phyloP scores from a whole-genome alignment of 2,888 invertebrate genomes.

The Caenorhabditis uteleia region DNA sequence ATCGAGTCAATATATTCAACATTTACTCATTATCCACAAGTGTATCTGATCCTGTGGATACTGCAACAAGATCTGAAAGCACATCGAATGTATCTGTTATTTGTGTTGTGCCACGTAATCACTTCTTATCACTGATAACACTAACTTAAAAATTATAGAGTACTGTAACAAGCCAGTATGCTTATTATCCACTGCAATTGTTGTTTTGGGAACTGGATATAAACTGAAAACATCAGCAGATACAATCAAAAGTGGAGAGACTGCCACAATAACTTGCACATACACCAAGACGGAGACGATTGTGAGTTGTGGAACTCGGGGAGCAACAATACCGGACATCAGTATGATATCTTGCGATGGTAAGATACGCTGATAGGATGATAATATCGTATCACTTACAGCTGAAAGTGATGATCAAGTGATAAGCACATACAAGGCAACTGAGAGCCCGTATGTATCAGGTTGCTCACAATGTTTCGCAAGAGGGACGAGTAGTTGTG shows the following conservation, averaged over 20 bases:
- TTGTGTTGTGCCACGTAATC: constrained; percentile 28
- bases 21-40: constrained; percentile 15
- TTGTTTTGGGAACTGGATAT: constrained; percentile 11
- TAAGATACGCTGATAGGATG: too few species aligned
- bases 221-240: constrained; percentile 12
- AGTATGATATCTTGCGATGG: too few species aligned
- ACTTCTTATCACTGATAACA: too few species aligned
- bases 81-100: constrained; percentile 25
- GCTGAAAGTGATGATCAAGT: too few species aligned
- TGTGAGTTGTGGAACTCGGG: constrained; percentile 20
- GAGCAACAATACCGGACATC: constrained; percentile 17
- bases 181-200: constrained; percentile 6
- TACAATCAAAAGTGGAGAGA: not conserved
- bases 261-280: constrained; percentile 16
- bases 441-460: not conserved
- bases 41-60: constrained; percentile 15
- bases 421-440: too few species aligned
- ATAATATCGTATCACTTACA: too few species aligned
- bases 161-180: constrained; percentile 27
- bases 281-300: constrained; percentile 13
- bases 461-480: constrained; percentile 13
- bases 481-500: constrained; percentile 20
- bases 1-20: constrained; percentile 19
- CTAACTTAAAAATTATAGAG: constrained; percentile 13
- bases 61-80: constrained; percentile 17